These are phyloP conservation scores for Drosophila setosimentum DNA, from an alignment of 2,888 invertebrate species.

Conservation along the genomic window DNA sequence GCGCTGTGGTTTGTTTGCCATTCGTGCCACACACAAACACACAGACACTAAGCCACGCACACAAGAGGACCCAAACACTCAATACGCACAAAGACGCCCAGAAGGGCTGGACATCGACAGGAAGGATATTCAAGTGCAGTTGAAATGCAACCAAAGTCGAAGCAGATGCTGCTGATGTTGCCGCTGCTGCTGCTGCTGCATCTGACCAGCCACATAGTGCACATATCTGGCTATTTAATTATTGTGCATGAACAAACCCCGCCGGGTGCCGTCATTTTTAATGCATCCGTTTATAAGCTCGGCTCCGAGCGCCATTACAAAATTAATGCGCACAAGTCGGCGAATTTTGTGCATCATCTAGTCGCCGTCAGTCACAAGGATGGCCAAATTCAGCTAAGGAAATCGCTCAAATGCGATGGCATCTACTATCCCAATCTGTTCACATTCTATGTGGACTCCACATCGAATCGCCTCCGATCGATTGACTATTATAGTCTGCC, in stretches of 20 bases:
- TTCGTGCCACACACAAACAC: conserved; percentile 41
- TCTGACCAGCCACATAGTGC: conserved; percentile 40
- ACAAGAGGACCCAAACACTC: not conserved
- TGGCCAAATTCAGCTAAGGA: conserved; percentile 91
- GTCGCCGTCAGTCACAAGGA: conserved; percentile 90
- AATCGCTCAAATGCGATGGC: conserved; percentile 91
- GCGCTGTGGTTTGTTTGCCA: conserved; percentile 68
- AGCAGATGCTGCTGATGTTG: conserved; percentile 33
- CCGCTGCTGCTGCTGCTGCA: conserved; percentile 50
- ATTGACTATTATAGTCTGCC: conserved; percentile 94
- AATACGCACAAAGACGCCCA: not conserved
- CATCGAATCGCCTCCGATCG: conserved; percentile 91
- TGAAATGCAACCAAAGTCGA: conserved; percentile 58
- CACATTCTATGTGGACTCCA: conserved; percentile 94
- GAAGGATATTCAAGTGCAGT: conserved; percentile 39
- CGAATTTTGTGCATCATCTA: conserved; percentile 92
- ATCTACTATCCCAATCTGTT: conserved; percentile 93
- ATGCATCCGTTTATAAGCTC: conserved; percentile 92
- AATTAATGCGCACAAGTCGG: conserved; percentile 92
- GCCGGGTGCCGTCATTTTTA: conserved; percentile 90
- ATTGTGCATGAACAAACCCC: conserved; percentile 87
- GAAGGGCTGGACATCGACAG: conserved; percentile 8
- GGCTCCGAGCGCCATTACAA: conserved; percentile 92
- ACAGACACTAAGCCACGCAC: conserved; percentile 3
- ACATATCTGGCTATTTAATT: conserved; percentile 86